Base-by-base conservation (phyloP, 2,888 invertebrate species). In the Folsomia candida region DNA sequence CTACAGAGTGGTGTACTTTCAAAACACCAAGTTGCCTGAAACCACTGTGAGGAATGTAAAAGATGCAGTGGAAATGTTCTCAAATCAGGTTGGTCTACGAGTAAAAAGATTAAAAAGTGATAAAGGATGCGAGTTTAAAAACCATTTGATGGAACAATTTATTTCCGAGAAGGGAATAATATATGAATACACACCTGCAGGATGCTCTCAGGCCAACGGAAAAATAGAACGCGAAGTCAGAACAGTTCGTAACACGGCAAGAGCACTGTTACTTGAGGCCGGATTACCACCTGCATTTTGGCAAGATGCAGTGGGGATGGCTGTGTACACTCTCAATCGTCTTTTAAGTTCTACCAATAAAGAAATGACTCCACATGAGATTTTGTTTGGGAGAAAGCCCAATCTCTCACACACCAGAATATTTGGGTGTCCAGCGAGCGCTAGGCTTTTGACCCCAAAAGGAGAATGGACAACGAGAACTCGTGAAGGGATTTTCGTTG, bases 281-380 rank as follows among this genome's bases (percentile, higher is more conserved):
- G 70, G 79, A 29, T 28, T 82, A 26, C 80, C 80, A 0, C 68
- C 75, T 27, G 28, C 69, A n/a, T 74, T 82, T 54, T 83, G 82
- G 82, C 81, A 81, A 11, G 82, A 84, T 74, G 83, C 82, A 20
- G 81, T 81, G 2, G 78, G 77, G 28, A 81, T 81, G 22, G 81
- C 82, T 11, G 80, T 79, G 2, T 82, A 82, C 69, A 22, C 82
- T 4, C 67, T 81, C 11, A 83, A 83, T 68, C 67, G 81, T 65
- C 79, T 67, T 2, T 26, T 77, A 9, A 70, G 26, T 37, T 62
- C 64, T 6, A 68, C 28, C n/a, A 73, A 71, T 27, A 58, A 28
- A 9, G 63, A 57, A 0, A 67, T 59, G 20, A 80, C 80, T 0
- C 73, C 76, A 1, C 80, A 70, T 69, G 80, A 81, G 69, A 26